A percentile compares a stretch with the other conserved stretches of the same genome.
Evolutionary conservation across 2,113 vertebrate genomes (phyloP).

Genomic region (Chunga burmeisteri): DNA sequence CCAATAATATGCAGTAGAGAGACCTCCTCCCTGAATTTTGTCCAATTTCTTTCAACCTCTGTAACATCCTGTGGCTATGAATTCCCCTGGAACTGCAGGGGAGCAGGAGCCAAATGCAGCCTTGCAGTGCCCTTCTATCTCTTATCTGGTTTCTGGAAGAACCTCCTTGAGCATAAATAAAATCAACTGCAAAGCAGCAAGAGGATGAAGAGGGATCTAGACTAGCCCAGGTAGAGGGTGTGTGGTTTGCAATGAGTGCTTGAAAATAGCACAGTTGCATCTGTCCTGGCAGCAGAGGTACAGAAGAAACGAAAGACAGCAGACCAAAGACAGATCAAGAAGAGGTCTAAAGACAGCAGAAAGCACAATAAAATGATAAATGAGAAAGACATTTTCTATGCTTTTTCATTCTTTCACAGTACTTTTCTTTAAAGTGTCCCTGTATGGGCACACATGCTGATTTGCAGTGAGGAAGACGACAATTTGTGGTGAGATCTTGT

Average conservation of each 20-base stretch:
- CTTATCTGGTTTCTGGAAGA: background rate
- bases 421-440: background rate
- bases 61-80: background rate
- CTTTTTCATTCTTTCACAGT: background rate
- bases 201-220: background rate
- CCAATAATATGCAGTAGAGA: background rate
- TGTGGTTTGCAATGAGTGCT: background rate
- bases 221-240: background rate
- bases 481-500: background rate
- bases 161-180: background rate
- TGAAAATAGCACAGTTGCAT: background rate
- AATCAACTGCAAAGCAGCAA: background rate
- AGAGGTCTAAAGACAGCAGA: background rate
- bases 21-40: background rate
- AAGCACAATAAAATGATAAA: background rate
- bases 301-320: background rate
- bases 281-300: background rate
- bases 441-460: background rate
- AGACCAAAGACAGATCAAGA: background rate
- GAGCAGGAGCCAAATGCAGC: background rate
- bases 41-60: background rate
- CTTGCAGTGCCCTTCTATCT: background rate
- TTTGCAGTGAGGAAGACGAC: background rate
- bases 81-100: background rate
- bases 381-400: background rate